A percentile compares a stretch with the other conserved stretches of the same genome.
phyloP scores from a whole-genome alignment of 1,140 invertebrate genomes.

The Drosophila oshimai region DNA sequence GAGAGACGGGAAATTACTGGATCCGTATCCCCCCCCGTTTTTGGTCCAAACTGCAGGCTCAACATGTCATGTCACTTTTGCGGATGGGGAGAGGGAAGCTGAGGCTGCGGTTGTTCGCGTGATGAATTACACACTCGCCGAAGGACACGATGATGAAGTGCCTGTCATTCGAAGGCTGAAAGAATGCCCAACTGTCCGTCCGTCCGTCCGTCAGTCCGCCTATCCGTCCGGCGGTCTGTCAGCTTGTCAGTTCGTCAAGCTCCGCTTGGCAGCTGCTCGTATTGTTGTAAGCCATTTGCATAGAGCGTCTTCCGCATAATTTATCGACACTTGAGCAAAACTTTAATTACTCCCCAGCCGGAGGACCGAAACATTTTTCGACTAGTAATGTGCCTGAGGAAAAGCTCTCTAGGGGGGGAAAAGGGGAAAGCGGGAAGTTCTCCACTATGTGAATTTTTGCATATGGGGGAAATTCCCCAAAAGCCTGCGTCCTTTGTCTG shows the following conservation, averaged over 20 bases:
- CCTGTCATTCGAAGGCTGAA: slow-evolving; percentile 77
- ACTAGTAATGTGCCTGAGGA: slow-evolving; percentile 30
- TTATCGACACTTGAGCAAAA: slow-evolving; percentile 79
- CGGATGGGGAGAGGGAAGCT: not conserved
- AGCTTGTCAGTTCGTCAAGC: slow-evolving; percentile 24
- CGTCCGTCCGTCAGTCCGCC: not conserved
- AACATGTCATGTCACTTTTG: slow-evolving; percentile 70
- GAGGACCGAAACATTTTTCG: slow-evolving; percentile 31
- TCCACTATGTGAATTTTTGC: slow-evolving; percentile 56
- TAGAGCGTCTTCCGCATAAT: slow-evolving; percentile 72
- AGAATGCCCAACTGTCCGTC: slow-evolving; percentile 66
- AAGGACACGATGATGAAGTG: slow-evolving; percentile 81
- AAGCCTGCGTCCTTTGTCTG: slow-evolving; percentile 61
- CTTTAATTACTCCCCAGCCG: slow-evolving; percentile 74
- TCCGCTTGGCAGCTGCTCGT: slow-evolving; percentile 24
- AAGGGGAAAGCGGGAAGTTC: not conserved
- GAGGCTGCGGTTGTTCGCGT: slow-evolving; percentile 76
- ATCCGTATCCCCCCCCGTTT: not conserved
- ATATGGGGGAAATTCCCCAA: slow-evolving; percentile 58
- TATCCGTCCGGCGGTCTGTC: not conserved
- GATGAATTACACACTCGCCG: slow-evolving; percentile 80
- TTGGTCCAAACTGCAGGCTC: slow-evolving; percentile 59
- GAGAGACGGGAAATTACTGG: not conserved
- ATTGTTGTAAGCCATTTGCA: slow-evolving; percentile 69
- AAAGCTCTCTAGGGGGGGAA: not conserved